Evolutionary conservation across 2,888 invertebrate genomes (phyloP).

Genomic region (Catocala sponsa): DNA sequence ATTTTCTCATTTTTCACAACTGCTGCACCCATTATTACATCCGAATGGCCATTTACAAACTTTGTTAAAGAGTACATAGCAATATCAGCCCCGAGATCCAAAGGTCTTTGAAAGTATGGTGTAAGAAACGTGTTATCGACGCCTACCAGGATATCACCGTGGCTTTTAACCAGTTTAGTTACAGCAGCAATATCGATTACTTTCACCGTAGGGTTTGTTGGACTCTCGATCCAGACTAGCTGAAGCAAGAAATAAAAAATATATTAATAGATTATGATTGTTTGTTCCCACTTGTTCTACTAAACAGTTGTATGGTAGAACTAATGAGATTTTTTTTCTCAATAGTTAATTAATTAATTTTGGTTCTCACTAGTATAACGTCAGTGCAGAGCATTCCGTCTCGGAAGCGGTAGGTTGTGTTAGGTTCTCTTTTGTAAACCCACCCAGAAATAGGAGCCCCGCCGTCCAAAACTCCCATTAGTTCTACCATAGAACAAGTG

Average conservation of each 20-base stretch:
- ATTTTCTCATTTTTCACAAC: conserved; percentile 92
- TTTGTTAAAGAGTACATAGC: conserved; percentile 97
- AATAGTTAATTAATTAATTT: too few relatives aligned
- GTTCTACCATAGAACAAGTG: too few relatives aligned
- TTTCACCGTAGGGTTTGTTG: conserved; percentile 98
- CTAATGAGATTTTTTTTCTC: too few relatives aligned
- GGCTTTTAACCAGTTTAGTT: conserved; percentile 85
- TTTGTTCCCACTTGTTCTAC: too few relatives aligned
- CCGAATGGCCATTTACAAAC: conserved; percentile 99
- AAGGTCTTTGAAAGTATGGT: conserved; percentile 96
- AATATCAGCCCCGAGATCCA: conserved; percentile 96
- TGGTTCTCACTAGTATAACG: too few relatives aligned
- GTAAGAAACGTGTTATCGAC: conserved; percentile 89
- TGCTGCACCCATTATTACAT: conserved; percentile 98
- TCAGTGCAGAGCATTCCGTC: too few relatives aligned
- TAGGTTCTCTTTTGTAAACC: too few relatives aligned
- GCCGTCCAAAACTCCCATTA: too few relatives aligned
- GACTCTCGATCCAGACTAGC: conserved; percentile 98
- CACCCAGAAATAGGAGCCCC: too few relatives aligned
- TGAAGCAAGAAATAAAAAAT: conserved; percentile 66
- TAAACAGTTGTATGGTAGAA: too few relatives aligned
- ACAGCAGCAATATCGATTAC: conserved; percentile 94
- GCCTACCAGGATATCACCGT: conserved; percentile 40
- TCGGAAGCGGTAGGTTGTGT: too few relatives aligned
- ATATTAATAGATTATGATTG: too few relatives aligned